Base-by-base conservation (phyloP, 1,140 invertebrate species). In the Drosophila triauraria region DNA sequence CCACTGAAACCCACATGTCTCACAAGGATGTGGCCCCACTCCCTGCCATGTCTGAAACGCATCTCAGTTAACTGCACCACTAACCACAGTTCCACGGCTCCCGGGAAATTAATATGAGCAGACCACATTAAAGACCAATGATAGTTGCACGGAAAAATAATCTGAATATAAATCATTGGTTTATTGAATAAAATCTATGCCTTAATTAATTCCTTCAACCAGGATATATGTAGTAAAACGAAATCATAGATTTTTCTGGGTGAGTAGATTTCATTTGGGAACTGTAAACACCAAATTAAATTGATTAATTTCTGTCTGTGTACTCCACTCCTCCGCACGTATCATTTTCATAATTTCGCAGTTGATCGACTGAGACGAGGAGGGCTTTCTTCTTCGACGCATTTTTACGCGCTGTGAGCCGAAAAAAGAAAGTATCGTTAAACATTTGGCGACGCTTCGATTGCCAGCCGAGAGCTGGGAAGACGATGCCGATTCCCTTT, bases 351-450 rank as follows among this genome's bases (percentile, higher is more conserved):
- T 79, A 67, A 79, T 69, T 86, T 87, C 74, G 63, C 74, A 81
- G 78, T 85, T 78, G 82, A 84, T 84, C 69, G 81, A 81, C 75
- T 75, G 83, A 50, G 43, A 67, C 50, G 71, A 74, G 12, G 47
- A 54, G 64, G 63, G 67, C 80, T 88, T 87, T 88, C 76, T 88
- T 88, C 76, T 72, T 83, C 60, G 76, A 68, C 83, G 62, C 75
- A 65, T 81, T 70, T 69, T 70, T 54, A 70, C 67, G 67, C 23
- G 48, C 48, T 68, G 62, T 70, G 62, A 69, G 75, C 20, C 61
- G 57, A 78, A 78, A 86, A 87, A 78, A 88, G 83, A 87, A 87
- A 87, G 83, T 87, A 82, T 88, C 80, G 78, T 74, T 58, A 59
- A 65, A 65, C 59, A 72, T 71, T 78, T 78, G 74, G 74, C 75